Conservation (phyloP, 2,888 invertebrate species). For the Tachystola acroxantha region DNA sequence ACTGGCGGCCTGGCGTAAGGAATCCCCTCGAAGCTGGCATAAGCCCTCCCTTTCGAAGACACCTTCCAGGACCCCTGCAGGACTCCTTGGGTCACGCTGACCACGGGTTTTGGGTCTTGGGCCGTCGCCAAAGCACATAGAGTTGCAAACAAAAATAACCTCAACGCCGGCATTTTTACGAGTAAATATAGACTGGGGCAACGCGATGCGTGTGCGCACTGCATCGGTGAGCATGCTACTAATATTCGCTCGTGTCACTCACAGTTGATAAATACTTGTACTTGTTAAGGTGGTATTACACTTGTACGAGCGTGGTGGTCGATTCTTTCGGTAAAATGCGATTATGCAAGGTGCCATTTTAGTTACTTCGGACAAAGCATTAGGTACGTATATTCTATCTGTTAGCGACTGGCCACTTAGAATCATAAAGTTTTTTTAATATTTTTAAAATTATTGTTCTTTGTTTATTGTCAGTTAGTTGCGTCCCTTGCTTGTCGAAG, state of each 20-base stretch:
- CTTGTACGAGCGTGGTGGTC: no score
- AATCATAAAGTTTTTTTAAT: no score
- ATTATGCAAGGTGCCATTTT: no score
- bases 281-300: no score
- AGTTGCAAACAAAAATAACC: constrained; percentile 30
- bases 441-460: no score
- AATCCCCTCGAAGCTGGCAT: constrained; percentile 80
- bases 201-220: constrained; percentile 29
- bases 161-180: constrained; percentile 21
- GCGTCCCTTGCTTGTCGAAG: no score
- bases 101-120: constrained; percentile 44
- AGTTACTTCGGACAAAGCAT: no score
- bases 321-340: no score
- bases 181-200: constrained; percentile 9
- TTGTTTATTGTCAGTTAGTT: no score
- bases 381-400: no score
- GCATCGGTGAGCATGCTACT: background rate
- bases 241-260: no score
- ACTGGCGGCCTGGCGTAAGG: constrained; percentile 83
- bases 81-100: constrained; percentile 48
- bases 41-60: constrained; percentile 57
- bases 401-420: no score
- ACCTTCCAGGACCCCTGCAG: constrained; percentile 58
- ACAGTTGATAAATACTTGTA: background rate
- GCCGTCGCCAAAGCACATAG: constrained; percentile 22